Base-by-base conservation (phyloP, 2,888 invertebrate species). In the Acanthoscelides obtectus region DNA sequence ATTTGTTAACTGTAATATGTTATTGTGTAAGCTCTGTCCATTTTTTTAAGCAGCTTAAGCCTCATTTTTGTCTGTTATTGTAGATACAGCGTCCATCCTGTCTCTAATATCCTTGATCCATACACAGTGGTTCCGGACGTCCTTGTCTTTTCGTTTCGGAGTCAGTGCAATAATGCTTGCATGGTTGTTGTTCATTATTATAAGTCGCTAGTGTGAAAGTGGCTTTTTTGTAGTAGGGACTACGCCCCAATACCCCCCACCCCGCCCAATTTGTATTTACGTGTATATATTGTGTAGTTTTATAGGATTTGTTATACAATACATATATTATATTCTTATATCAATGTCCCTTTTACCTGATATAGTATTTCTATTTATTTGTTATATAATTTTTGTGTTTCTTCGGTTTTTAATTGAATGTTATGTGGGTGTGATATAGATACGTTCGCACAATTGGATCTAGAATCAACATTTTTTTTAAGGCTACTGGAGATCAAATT, bases 111-210 rank as follows among this genome's bases (percentile, higher is more conserved):
- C 45, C 45, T 45, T 45, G 12, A 17, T 45, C 45, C 45, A 45
- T 45, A 4, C 45, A 45, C 45, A 45, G 45, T 45, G 45, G 45
- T 45, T 45, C 45, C 45, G 45, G 45, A 17, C 45, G 45, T 45
- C 17, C 45, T 45, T 45, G 1, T 45, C 45, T 12, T 45, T 45
- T 45, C 45, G 45, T 45, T 45, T 45, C 45, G 66, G 77, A 80
- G 79, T 81, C 79, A 77, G 83, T 83, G 83, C 83, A 83, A 83
- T 83, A 82, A 68, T 79, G 81, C 80, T 82, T 82, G 77, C 79
- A 75, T 79, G 77, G 76, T 77, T 81, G 81, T 83, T 83, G 80
- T 83, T 84, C 83, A 84, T 83, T 84, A 82, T 81, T 82, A 80
- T 81, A 81, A 81, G 77, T 82, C 81, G 83, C 83, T 82, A 78